phyloP scores from a whole-genome alignment of 2,797 vertebrate species.

The Sebastes nivosus region DNA sequence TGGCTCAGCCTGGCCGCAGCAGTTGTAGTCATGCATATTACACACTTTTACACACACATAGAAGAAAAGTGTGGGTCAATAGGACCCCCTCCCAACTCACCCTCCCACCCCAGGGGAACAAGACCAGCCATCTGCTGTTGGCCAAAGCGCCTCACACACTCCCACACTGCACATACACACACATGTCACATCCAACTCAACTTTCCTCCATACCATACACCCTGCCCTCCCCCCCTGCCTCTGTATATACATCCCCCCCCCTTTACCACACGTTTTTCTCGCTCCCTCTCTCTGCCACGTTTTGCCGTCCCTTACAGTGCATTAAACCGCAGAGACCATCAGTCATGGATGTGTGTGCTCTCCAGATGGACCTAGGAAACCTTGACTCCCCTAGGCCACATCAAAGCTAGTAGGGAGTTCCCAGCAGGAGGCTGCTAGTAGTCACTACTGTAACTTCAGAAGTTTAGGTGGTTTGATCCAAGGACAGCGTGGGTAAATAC shows the following conservation, averaged over 20 bases:
- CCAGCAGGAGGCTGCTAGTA: conserved; percentile 31
- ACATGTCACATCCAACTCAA: conserved; percentile 32
- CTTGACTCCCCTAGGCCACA: conserved; percentile 61
- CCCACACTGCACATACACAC: conserved; percentile 8
- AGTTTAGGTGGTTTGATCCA: conserved; percentile 39
- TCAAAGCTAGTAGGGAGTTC: conserved; percentile 57
- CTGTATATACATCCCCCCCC: conserved; percentile 29
- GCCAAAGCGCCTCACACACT: conserved; percentile 46
- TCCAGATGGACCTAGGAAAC: conserved; percentile 70
- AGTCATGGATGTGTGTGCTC: conserved; percentile 58
- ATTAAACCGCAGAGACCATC: conserved; percentile 52
- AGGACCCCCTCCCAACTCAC: conserved; percentile 27
- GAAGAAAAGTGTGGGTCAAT: conserved; percentile 58
- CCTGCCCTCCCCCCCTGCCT: conserved; percentile 31
- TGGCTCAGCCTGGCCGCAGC: conserved; percentile 58
- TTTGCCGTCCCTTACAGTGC: conserved; percentile 46
- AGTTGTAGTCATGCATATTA: conserved; percentile 54
- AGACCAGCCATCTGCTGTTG: conserved; percentile 73
- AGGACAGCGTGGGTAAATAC: conserved; percentile 47
- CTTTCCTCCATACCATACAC: conserved; percentile 61
- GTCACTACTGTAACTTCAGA: conserved; percentile 45
- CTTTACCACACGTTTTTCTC: conserved; percentile 38
- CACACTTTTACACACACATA: conserved; percentile 26
- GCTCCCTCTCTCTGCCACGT: conserved; percentile 30
- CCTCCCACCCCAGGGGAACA: conserved; percentile 29